These are phyloP conservation scores for Prolemur simus DNA, from an alignment of 2,113 vertebrate species.

Conservation along the genomic window DNA sequence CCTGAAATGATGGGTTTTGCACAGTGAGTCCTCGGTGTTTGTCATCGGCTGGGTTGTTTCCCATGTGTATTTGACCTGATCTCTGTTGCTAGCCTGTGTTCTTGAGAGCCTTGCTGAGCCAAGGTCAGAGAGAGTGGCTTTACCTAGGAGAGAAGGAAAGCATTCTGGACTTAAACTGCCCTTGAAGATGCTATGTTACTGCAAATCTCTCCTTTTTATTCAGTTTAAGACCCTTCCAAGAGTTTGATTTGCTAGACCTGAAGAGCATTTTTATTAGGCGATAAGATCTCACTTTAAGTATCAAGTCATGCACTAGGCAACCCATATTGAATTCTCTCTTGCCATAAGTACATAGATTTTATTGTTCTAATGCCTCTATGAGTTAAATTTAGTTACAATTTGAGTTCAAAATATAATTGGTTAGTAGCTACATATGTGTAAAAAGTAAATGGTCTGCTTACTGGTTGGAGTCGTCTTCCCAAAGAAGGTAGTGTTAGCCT, in stretches of 20 bases:
- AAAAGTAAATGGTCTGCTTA: neutral
- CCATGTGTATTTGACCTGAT: neutral
- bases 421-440: neutral
- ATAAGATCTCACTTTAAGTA: neutral
- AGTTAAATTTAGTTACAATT: neutral
- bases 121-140: neutral
- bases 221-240: neutral
- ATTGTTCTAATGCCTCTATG: neutral
- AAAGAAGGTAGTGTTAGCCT: neutral
- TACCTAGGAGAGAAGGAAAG: neutral
- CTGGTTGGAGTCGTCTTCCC: neutral
- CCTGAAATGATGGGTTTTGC: neutral
- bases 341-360: neutral
- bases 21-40: neutral
- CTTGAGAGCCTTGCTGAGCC: neutral
- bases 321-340: neutral
- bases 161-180: neutral
- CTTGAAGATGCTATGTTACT: neutral
- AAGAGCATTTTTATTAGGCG: neutral
- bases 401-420: neutral
- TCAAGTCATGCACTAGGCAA: neutral
- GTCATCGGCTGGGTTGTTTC: neutral
- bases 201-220: neutral
- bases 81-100: neutral
- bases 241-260: neutral